Evolutionary conservation across 2,113 vertebrate species (phyloP).

Genomic region (Tinamus guttatus): DNA sequence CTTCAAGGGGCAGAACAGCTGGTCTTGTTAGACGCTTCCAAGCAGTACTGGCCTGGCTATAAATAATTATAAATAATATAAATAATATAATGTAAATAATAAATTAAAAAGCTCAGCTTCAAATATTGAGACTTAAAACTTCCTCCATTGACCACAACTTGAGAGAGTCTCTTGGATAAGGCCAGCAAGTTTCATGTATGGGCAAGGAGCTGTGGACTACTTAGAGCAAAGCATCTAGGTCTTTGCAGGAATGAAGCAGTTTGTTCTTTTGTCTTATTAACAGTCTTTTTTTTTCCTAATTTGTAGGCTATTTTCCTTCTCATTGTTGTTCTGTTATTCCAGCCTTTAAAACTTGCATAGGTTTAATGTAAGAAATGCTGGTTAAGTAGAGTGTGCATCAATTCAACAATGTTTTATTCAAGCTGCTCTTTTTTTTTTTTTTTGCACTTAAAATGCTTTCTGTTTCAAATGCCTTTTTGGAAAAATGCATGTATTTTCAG

Average conservation of each 20-base stretch:
- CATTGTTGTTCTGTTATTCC: not conserved
- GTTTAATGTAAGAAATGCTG: slow-evolving; percentile 24
- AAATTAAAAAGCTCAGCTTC: not conserved
- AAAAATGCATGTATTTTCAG: slow-evolving; percentile 39
- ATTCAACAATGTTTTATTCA: slow-evolving; percentile 37
- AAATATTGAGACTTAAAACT: not conserved
- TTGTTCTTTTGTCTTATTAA: slow-evolving; percentile 18
- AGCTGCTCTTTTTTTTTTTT: slow-evolving; percentile 27
- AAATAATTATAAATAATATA: not conserved
- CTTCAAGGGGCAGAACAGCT: not conserved
- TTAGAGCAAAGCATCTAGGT: not conserved
- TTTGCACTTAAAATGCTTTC: slow-evolving; percentile 14
- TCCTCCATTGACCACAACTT: not conserved
- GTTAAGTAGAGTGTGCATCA: slow-evolving; percentile 9
- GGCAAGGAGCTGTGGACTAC: not conserved
- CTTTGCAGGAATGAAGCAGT: not conserved
- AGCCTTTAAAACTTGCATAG: not conserved
- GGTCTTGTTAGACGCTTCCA: not conserved
- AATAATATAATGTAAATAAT: too few species aligned
- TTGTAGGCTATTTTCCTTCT: slow-evolving; percentile 40
- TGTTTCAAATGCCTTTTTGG: slow-evolving; percentile 23
- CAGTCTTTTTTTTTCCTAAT: not conserved
- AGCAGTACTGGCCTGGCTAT: not conserved
- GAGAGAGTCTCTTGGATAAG: not conserved
- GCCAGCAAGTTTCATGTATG: not conserved